Evolutionary conservation across 2,888 invertebrate genomes (phyloP).

Genomic region (Ferrisia virgata): DNA sequence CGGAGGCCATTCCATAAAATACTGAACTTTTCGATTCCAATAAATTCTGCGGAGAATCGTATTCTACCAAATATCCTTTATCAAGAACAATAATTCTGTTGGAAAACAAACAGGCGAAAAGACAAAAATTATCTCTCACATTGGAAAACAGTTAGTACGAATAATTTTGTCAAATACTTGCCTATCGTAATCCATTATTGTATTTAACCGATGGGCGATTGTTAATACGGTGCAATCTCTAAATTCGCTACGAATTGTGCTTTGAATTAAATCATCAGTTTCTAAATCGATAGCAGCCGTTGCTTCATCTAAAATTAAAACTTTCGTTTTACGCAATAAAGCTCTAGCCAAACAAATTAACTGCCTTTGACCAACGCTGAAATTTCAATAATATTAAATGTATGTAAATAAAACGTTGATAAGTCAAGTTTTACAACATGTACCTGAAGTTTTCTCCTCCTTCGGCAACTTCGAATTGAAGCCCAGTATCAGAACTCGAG

Average conservation of each 20-base stretch:
- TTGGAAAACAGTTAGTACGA: too few species aligned
- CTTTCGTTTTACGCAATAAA: conserved; percentile 78
- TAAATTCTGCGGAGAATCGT: conserved; percentile 69
- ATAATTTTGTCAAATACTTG: conserved; percentile 48
- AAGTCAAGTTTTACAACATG: not conserved
- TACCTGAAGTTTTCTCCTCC: conserved; percentile 77
- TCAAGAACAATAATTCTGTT: conserved; percentile 76
- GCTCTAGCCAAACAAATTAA: conserved; percentile 81
- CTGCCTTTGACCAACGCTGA: too few species aligned
- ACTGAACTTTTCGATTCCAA: conserved; percentile 66
- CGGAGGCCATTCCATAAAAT: conserved; percentile 78
- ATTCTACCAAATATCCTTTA: conserved; percentile 73
- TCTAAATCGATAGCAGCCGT: conserved; percentile 88
- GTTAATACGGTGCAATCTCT: conserved; percentile 83
- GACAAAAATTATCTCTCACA: not conserved
- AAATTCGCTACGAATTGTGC: conserved; percentile 84
- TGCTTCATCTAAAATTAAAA: conserved; percentile 81
- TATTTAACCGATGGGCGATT: conserved; percentile 89
- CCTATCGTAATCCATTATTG: conserved; percentile 83
- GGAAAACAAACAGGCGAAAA: too few species aligned
- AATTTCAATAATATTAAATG: not conserved
- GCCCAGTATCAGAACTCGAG: conserved; percentile 68
- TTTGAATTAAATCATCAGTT: conserved; percentile 85
- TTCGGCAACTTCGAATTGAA: conserved; percentile 81
- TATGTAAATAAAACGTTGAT: too few species aligned